Evolutionary conservation across 2,113 vertebrate species (phyloP).

Genomic region (Geococcyx californianus): DNA sequence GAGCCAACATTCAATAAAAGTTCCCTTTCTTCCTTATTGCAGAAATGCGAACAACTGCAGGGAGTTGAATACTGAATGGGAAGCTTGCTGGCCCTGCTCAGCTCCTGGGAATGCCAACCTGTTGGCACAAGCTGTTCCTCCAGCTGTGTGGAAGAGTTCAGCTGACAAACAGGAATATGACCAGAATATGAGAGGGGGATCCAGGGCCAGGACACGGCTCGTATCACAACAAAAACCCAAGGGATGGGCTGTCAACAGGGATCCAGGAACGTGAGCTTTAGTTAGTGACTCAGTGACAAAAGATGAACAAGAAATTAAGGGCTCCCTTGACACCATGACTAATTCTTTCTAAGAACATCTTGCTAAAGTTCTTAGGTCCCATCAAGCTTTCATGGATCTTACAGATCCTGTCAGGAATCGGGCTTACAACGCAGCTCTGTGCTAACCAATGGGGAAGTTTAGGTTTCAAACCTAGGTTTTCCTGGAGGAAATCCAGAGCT

Average conservation of each 20-base stretch:
- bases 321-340: not conserved
- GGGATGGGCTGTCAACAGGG: not conserved
- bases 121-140: not conserved
- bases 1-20: not conserved
- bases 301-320: not conserved
- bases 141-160: not conserved
- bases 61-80: rapidly evolving
- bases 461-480: not conserved
- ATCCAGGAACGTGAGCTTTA: not conserved
- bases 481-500: not conserved
- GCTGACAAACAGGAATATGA: not conserved
- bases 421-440: not conserved
- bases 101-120: not conserved
- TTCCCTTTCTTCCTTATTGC: not conserved
- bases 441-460: not conserved
- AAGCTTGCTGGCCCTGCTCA: not conserved
- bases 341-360: not conserved
- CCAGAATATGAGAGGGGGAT: not conserved
- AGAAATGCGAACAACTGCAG: not conserved
- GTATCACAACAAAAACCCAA: not conserved
- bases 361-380: not conserved
- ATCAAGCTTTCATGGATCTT: not conserved
- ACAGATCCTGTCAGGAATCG: not conserved
- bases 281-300: not conserved
- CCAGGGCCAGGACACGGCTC: not conserved